Evolutionary conservation across 1,140 invertebrate species (phyloP), one percentile per base, ranked within the genome.

Genomic region (Laupala kohalensis): DNA sequence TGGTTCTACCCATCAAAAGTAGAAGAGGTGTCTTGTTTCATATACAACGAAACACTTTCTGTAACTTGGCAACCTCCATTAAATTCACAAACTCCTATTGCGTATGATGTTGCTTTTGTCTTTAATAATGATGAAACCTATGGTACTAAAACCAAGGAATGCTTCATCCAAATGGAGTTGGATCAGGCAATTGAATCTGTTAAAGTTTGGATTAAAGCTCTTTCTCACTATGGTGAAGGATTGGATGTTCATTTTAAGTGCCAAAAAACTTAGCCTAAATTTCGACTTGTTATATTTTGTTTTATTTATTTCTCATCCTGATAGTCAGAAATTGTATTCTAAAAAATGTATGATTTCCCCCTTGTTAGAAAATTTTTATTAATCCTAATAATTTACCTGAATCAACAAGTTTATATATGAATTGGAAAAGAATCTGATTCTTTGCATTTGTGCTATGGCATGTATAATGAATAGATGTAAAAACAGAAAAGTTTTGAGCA

Each of bases 1-100:
- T 71, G 70, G 70, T 28, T 27, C 29, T 71, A 64, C 25, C 70
- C 70, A 24, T 62, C 70, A 64, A 15, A 25, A n/a, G 70, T 64
- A 2, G 29, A 6, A 5, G 30, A 66, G n/a, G 23, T 71, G 6
- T 6, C 5, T 9, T 71, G 70, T n/a, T 26, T 13, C 3, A 3
- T 23, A 19, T 5, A 66, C 6, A 25, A 27, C 4, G 23, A 53
- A 28, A 71, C 29, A 25, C 19, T 71, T 15, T 26, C 27, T 23
- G 26, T 64, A 19, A 66, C 6, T 25, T 71, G 70, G 70, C 23
- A 26, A 29, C 62, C 70, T 19, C 63, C 70, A 4, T 6, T 53
- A 23, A 71, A 71, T 62, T 13, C n/a, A 4, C 4, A 19, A 23
- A 26, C 64, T 28, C 26, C 64, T 24, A 5, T 68, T 26, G 27